Percentiles rank a stretch among this genome's conserved stretches.
Evolutionary conservation across 2,797 vertebrate genomes (phyloP).

Genomic region (Oreochromis grahami): DNA sequence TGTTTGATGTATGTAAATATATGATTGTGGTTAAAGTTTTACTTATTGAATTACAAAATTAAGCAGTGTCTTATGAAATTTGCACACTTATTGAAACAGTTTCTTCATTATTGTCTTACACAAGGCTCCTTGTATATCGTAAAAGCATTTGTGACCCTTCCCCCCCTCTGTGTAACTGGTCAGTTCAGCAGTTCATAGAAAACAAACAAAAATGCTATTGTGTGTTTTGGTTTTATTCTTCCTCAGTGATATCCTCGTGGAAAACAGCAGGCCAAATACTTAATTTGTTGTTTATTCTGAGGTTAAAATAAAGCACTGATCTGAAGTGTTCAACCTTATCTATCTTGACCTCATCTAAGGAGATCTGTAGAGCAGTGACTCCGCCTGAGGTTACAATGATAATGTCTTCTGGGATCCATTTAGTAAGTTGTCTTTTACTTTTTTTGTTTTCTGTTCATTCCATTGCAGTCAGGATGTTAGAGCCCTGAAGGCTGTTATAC

Average conservation of each 20-base stretch:
- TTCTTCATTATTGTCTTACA: not conserved
- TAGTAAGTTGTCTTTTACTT: not conserved
- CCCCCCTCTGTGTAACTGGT: not conserved
- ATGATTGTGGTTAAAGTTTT: not conserved
- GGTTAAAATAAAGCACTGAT: not conserved
- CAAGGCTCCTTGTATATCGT: not conserved
- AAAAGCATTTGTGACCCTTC: not conserved
- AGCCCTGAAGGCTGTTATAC: not conserved
- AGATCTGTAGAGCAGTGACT: not conserved
- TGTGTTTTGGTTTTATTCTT: not conserved
- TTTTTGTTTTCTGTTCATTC: not conserved
- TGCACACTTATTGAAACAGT: not conserved
- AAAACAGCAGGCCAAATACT: not conserved
- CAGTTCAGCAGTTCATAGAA: conserved; percentile 9
- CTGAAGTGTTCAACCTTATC: not conserved
- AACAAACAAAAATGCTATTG: conserved; percentile 21
- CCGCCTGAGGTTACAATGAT: not conserved
- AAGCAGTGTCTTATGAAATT: not conserved
- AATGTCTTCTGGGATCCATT: not conserved
- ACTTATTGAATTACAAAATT: not conserved
- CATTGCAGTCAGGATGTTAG: not conserved
- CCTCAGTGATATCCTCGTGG: conserved; percentile 6
- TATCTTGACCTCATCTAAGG: not conserved
- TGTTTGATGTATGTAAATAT: not conserved
- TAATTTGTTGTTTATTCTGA: not conserved